Evolutionary conservation across 2,113 vertebrate species (phyloP).

Genomic region (Phycodurus eques): DNA sequence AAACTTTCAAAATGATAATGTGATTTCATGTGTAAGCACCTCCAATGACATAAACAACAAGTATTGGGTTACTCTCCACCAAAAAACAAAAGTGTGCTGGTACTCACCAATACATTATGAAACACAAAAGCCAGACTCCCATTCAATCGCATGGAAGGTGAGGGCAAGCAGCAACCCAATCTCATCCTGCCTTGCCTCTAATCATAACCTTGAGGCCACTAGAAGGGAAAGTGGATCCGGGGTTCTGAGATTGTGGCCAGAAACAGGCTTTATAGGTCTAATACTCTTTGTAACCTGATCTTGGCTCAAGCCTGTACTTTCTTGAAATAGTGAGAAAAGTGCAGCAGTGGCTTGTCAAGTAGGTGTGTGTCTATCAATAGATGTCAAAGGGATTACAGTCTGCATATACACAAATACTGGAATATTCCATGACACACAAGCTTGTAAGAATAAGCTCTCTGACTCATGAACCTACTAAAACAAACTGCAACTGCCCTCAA

Average conservation of each 20-base stretch:
- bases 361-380: slow-evolving; percentile 40
- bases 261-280: slow-evolving; percentile 45
- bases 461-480: slow-evolving; percentile 21
- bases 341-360: slow-evolving; percentile 50
- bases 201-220: slow-evolving; percentile 57
- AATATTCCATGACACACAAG: slow-evolving; percentile 31
- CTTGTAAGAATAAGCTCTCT: slow-evolving; percentile 27
- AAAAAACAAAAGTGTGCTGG: slow-evolving; percentile 57
- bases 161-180: slow-evolving; percentile 56
- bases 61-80: slow-evolving; percentile 52
- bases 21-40: not conserved
- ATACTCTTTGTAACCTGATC: slow-evolving; percentile 67
- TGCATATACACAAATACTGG: slow-evolving; percentile 18
- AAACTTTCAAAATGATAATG: not conserved
- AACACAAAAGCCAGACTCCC: slow-evolving; percentile 49
- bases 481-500: slow-evolving; percentile 11
- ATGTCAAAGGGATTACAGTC: slow-evolving; percentile 42
- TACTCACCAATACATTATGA: slow-evolving; percentile 41
- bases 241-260: slow-evolving; percentile 51
- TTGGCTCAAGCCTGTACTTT: slow-evolving; percentile 47
- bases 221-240: slow-evolving; percentile 60
- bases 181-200: slow-evolving; percentile 38
- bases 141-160: slow-evolving; percentile 54
- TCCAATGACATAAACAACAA: not conserved
- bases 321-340: slow-evolving; percentile 62